phyloP scores from a whole-genome alignment of 2,113 vertebrate genomes.

The Rhynchopsitta pachyrhyncha region DNA sequence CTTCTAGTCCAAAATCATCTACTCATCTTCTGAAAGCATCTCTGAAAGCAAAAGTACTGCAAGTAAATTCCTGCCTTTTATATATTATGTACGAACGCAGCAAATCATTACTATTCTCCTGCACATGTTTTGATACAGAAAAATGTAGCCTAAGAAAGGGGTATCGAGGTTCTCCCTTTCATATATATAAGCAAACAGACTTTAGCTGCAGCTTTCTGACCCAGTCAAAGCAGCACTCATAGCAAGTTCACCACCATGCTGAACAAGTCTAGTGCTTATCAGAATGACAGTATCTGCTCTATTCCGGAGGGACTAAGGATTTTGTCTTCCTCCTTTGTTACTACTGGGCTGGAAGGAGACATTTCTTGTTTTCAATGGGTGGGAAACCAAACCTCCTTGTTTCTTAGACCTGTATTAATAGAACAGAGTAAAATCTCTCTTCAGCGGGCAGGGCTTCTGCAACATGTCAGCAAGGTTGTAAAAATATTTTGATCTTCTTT shows the following conservation, averaged over 20 bases:
- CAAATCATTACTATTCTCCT: not conserved
- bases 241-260: fast-evolving
- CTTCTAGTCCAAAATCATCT: not conserved
- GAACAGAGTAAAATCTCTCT: not conserved
- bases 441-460: not conserved
- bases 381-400: not conserved
- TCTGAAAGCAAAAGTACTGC: not conserved
- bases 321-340: not conserved
- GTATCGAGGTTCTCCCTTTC: not conserved
- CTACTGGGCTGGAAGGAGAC: not conserved
- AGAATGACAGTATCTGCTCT: not conserved
- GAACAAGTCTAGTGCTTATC: not conserved
- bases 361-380: not conserved
- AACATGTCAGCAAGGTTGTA: not conserved
- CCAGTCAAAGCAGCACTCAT: not conserved
- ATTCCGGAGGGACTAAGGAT: not conserved
- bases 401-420: not conserved
- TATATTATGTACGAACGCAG: not conserved
- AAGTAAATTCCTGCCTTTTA: not conserved
- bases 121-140: not conserved
- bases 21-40: not conserved
- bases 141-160: not conserved
- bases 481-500: constrained; percentile 7
- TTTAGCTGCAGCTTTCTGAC: not conserved
- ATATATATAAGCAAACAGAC: not conserved